Base-by-base conservation (phyloP, 53 echinoderm and acorn worm species). In the Paracentrotus lividus region DNA sequence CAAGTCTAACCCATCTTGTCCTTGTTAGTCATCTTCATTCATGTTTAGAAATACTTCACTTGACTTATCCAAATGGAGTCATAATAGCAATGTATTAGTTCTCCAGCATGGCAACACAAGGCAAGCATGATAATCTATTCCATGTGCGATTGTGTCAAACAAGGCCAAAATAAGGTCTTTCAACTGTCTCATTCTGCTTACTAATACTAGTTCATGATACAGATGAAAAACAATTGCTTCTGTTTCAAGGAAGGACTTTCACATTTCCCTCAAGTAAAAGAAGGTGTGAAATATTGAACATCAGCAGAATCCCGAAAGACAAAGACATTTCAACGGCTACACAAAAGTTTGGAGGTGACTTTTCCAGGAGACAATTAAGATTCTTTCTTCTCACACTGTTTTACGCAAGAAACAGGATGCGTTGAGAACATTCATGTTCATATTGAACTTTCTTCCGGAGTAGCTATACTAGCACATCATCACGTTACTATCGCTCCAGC, bases 1-100 rank as follows among this genome's bases (percentile, higher is more conserved):
- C 47, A 81, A 47, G 47, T 81, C 81, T 81, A 81, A 81, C 81
- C 81, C 81, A 81, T 81, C 7, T 2, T 81, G 45, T 47, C n/a
- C 21, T 18, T 42, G 44, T 42, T 51, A 8, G 51, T 51, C 51
- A 8, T 26, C 8, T 77, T 77, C 44, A 43, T 29, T 2, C 24
- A 42, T 23, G 4, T 42, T 77, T 32, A 42, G 42, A 77, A 5
- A 15, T 77, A 42, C 43, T 23, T 77, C 77, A 43, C 43, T 77
- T 4, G 45, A 45, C 44, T 26, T 24, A 24, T 24, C 81, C 43
- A 24, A 26, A 10, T 26, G 16, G 47, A 81, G 47, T 81, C 47
- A 81, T 81, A 24, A 14, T 3, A 47, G 26, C 47, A 47, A 81
- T 81, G 45, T 47, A 81, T 16, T 8, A 43, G 0, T 1, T 47